Conservation (phyloP, 2,888 invertebrate genomes). For the Dryobotodes eremita region DNA sequence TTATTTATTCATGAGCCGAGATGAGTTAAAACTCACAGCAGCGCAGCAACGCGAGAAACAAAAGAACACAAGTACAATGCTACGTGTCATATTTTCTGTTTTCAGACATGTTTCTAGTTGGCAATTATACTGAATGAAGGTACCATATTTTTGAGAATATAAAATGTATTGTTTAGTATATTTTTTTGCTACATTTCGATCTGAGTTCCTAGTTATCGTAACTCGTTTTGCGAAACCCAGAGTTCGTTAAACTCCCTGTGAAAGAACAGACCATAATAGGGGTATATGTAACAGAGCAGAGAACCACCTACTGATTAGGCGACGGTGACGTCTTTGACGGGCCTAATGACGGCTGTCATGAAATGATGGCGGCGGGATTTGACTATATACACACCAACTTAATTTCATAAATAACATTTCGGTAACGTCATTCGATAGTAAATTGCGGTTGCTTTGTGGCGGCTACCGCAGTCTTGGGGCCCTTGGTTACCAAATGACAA, state of each 20-base stretch:
- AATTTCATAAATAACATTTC: background rate
- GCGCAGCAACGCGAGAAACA: conserved; percentile 27
- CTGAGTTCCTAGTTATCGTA: background rate
- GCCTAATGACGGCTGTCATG: background rate
- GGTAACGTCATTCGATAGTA: background rate
- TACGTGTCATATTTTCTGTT: conserved; percentile 41
- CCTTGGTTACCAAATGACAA: background rate
- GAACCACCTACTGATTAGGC: background rate
- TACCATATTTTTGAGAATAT: background rate
- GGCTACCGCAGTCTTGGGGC: background rate
- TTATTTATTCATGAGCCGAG: conserved; percentile 47
- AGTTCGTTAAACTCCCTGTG: background rate
- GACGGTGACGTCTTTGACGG: background rate
- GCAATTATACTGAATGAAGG: conserved; percentile 21
- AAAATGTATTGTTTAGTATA: background rate
- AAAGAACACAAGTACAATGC: conserved; percentile 46
- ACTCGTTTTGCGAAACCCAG: background rate
- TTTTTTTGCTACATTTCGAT: background rate
- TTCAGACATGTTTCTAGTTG: conserved; percentile 33
- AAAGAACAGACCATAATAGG: background rate
- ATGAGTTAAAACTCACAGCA: conserved; percentile 42
- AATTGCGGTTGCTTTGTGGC: background rate
- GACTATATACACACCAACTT: background rate
- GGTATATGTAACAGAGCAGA: background rate
- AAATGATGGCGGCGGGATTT: too few species aligned